phyloP scores from a whole-genome alignment of 1,140 invertebrate genomes.

The Drosophila setifemur region DNA sequence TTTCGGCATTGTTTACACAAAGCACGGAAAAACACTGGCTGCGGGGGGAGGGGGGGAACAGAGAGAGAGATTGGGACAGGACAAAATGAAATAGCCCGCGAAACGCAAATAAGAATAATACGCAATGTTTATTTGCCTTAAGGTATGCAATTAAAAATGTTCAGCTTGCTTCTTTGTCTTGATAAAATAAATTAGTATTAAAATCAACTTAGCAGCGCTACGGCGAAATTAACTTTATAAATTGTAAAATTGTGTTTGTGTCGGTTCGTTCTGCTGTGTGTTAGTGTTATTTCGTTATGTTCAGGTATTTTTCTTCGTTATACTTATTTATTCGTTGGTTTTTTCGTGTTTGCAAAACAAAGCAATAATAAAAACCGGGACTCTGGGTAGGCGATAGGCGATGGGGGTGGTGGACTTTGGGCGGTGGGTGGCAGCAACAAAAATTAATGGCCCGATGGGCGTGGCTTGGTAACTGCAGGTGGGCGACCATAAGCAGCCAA shows the following conservation, averaged over 20 bases:
- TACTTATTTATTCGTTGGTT: slow-evolving; percentile 45
- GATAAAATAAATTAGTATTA: slow-evolving; percentile 67
- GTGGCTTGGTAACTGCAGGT: slow-evolving; percentile 32
- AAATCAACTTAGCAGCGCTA: slow-evolving; percentile 66
- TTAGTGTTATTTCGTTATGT: slow-evolving; percentile 18
- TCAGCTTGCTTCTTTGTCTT: slow-evolving; percentile 47
- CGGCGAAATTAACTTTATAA: slow-evolving; percentile 58
- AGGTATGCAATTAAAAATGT: slow-evolving; percentile 55
- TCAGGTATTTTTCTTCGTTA: slow-evolving; percentile 40
- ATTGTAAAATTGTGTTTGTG: slow-evolving; percentile 61
- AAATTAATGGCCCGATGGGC: slow-evolving; percentile 28
- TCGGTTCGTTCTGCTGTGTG: slow-evolving; percentile 37
- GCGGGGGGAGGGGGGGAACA: background rate
- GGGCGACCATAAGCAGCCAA: slow-evolving; percentile 40
- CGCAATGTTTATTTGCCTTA: slow-evolving; percentile 65
- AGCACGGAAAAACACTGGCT: background rate
- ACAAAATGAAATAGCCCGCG: slow-evolving; percentile 61
- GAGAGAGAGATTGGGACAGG: no score
- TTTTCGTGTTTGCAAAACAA: slow-evolving; percentile 31
- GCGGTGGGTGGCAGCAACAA: background rate
- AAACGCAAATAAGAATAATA: slow-evolving; percentile 49
- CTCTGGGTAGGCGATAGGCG: background rate
- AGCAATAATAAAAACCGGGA: slow-evolving; percentile 10
- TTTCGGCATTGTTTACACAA: background rate
- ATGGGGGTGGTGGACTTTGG: background rate